Evolutionary conservation across 2,888 invertebrate genomes (phyloP).

Genomic region (Amiota communis): DNA sequence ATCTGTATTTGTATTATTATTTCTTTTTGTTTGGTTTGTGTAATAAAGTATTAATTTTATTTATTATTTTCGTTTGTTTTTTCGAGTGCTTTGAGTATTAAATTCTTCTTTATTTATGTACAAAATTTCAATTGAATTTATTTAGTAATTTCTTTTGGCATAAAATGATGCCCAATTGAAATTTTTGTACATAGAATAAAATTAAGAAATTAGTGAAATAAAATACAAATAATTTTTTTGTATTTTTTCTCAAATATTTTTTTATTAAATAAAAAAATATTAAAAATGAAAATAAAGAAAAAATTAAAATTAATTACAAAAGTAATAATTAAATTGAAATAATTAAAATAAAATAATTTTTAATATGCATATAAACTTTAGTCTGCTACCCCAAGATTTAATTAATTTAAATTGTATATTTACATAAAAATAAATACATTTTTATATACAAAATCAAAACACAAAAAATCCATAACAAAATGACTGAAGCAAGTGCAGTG

Average conservation of each 20-base stretch:
- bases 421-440: too few species aligned
- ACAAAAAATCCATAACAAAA: conserved; percentile 36
- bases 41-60: too few species aligned
- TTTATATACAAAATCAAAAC: conserved; percentile 46
- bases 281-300: conserved; percentile 50
- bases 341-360: conserved; percentile 47
- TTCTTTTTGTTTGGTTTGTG: not conserved
- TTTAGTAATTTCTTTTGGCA: too few species aligned
- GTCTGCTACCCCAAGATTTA: conserved; percentile 73
- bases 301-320: conserved; percentile 37
- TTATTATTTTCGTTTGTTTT: too few species aligned
- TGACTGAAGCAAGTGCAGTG: conserved; percentile 29
- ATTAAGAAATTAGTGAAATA: conserved; percentile 46
- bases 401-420: too few species aligned
- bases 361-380: conserved; percentile 67
- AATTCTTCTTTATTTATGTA: too few species aligned
- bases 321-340: conserved; percentile 45
- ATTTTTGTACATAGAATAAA: conserved; percentile 2
- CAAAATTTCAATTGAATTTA: too few species aligned
- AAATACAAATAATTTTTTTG: conserved; percentile 48
- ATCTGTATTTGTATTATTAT: conserved; percentile 23
- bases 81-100: too few species aligned
- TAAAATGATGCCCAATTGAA: too few species aligned
- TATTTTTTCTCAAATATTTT: conserved; percentile 40
- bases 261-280: conserved; percentile 38